Percentiles rank a stretch among this genome's conserved stretches.
These are phyloP conservation scores for Furcifer pardalis DNA, from an alignment of 2,797 vertebrate genomes.

Conservation along the genomic window DNA sequence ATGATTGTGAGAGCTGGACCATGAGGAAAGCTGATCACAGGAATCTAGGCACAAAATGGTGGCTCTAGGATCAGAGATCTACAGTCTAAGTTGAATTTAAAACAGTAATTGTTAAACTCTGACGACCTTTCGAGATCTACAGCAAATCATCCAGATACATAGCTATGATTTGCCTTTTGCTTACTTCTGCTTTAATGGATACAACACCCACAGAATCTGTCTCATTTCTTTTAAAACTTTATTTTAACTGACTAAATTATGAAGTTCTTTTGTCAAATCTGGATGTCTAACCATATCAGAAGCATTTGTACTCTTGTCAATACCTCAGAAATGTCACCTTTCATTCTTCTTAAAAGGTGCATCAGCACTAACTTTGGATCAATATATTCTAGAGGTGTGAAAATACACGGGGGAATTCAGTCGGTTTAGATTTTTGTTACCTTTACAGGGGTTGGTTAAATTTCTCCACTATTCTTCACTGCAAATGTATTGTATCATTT, in stretches of 20 bases:
- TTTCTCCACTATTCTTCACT: background rate
- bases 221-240: no score
- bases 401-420: background rate
- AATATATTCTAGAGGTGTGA: conserved; percentile 3
- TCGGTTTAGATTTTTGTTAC: background rate
- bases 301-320: background rate
- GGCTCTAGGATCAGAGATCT: no score
- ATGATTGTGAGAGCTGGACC: no score
- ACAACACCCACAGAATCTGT: no score
- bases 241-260: background rate
- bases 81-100: background rate
- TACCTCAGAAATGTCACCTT: conserved; percentile 14
- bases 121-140: background rate
- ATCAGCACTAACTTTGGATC: background rate
- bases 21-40: no score
- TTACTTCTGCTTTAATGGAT: background rate
- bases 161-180: no score
- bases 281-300: background rate
- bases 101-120: background rate
- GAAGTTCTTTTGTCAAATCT: background rate
- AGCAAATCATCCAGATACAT: background rate
- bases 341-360: conserved; percentile 1
- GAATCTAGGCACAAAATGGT: background rate
- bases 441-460: background rate
- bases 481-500: background rate